Evolutionary conservation across 2,113 vertebrate genomes (phyloP).

Genomic region (Cranoglanis bouderius): DNA sequence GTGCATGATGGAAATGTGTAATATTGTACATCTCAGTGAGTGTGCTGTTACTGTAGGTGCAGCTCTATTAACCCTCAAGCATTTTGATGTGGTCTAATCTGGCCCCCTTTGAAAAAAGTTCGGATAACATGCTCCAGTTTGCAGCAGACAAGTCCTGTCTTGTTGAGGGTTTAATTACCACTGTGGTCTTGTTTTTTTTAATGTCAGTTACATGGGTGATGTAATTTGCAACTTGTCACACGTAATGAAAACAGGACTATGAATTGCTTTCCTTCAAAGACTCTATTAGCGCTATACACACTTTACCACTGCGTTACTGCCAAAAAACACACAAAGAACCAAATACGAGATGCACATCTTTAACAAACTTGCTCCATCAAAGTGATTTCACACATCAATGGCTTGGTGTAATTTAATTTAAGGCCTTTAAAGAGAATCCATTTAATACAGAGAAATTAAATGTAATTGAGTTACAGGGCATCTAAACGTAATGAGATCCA

Average conservation of each 20-base stretch:
- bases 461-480: conserved; percentile 40
- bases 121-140: background rate
- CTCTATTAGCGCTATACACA: conserved; percentile 13
- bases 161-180: background rate
- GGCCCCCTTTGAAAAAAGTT: background rate
- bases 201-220: conserved; percentile 14
- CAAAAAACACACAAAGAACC: conserved; percentile 1
- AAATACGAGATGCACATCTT: conserved; percentile 8
- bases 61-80: background rate
- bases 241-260: background rate
- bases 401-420: conserved; percentile 52
- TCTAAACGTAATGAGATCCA: conserved; percentile 56
- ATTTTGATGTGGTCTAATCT: background rate
- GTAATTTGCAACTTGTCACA: conserved; percentile 7
- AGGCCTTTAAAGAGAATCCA: conserved; percentile 46
- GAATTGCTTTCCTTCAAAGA: conserved; percentile 13
- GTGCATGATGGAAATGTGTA: background rate
- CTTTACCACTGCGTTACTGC: conserved; percentile 3
- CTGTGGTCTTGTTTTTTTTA: background rate
- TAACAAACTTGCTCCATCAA: conserved; percentile 30
- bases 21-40: background rate
- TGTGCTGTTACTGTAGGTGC: background rate
- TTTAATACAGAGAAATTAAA: conserved; percentile 53
- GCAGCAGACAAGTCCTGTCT: background rate
- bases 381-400: conserved; percentile 47